Evolutionary conservation across 2,113 vertebrate genomes (phyloP).

Genomic region (Pogonocichla stellata): DNA sequence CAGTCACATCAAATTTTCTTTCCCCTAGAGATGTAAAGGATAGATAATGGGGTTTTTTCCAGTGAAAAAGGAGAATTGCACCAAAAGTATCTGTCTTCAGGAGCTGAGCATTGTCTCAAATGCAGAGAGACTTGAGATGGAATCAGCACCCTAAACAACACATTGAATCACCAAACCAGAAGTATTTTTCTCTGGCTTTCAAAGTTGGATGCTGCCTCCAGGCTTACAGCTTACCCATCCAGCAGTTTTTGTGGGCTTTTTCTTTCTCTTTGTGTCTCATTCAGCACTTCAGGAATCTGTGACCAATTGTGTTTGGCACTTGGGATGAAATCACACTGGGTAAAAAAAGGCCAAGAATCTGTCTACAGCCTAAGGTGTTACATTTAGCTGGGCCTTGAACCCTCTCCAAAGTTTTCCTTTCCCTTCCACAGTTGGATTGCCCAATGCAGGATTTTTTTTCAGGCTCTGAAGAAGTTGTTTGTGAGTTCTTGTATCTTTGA

Average conservation of each 20-base stretch:
- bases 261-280: not conserved
- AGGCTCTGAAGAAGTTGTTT: not conserved
- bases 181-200: constrained; percentile 2
- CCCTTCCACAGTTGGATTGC: not conserved
- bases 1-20: not conserved
- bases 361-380: not conserved
- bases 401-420: not conserved
- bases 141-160: not conserved
- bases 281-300: not conserved
- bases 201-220: not conserved
- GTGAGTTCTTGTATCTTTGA: not conserved
- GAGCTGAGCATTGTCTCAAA: not conserved
- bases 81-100: not conserved
- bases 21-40: not conserved
- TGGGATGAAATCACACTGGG: not conserved
- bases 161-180: not conserved
- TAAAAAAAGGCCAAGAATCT: constrained; percentile 26
- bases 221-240: not conserved
- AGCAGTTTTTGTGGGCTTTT: not conserved
- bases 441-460: not conserved
- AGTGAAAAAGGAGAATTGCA: not conserved
- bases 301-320: not conserved
- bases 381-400: not conserved
- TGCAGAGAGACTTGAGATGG: not conserved
- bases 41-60: not conserved